Evolutionary conservation across 2,888 invertebrate species (phyloP).

Genomic region (Anthophora plumipes): DNA sequence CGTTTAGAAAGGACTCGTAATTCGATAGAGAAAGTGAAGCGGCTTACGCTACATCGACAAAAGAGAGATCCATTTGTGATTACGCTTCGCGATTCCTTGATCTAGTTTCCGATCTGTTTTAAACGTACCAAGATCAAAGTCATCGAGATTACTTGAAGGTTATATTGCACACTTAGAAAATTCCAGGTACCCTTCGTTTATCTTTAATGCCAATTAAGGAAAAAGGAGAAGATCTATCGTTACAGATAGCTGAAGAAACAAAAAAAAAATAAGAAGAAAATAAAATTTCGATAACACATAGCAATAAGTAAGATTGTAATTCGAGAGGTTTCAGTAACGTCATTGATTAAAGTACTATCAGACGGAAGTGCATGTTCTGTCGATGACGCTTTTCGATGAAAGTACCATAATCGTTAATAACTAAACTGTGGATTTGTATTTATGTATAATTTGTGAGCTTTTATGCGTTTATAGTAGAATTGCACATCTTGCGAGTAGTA

Average conservation of each 20-base stretch:
- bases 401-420: too few relatives aligned
- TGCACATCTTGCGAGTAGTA: too few relatives aligned
- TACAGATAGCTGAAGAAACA: not conserved
- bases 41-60: not conserved
- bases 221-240: not conserved
- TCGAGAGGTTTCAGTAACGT: not conserved
- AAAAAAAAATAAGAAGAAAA: not conserved
- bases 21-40: slow-evolving; percentile 42
- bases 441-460: too few relatives aligned
- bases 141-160: slow-evolving; percentile 34
- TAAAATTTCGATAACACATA: slow-evolving; percentile 13
- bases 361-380: slow-evolving; percentile 2
- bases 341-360: not conserved
- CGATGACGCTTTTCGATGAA: too few relatives aligned
- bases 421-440: too few relatives aligned
- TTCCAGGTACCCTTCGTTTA: not conserved
- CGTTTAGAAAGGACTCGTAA: slow-evolving; percentile 14
- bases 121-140: slow-evolving; percentile 65
- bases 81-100: slow-evolving; percentile 29
- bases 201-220: not conserved
- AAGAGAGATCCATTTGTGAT: slow-evolving; percentile 15
- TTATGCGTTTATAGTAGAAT: too few relatives aligned
- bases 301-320: not conserved
- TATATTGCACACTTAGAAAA: not conserved
- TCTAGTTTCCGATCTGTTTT: slow-evolving; percentile 15